phyloP scores from a whole-genome alignment of 2,113 vertebrate species.

The Sinocyclocheilus grahami region DNA sequence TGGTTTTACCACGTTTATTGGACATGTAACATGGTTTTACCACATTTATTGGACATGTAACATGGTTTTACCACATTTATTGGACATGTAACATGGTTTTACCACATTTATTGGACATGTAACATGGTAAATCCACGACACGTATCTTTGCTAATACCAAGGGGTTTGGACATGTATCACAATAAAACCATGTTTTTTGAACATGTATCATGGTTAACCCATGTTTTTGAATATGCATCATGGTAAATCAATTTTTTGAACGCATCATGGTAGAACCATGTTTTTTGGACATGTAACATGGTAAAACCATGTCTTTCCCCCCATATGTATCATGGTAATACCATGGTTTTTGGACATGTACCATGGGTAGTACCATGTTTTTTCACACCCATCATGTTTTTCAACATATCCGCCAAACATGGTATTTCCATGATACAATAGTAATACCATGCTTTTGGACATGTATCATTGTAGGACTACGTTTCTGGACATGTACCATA shows the following conservation, averaged over 20 bases:
- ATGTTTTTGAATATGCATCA: not conserved
- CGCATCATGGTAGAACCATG: not conserved
- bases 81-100: not conserved
- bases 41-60: too few relatives aligned
- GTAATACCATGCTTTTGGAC: not conserved
- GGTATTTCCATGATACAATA: too few relatives aligned
- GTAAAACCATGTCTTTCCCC: not conserved
- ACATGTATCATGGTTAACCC: not conserved
- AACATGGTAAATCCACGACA: not conserved
- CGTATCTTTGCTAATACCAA: too few relatives aligned
- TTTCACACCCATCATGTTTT: too few relatives aligned
- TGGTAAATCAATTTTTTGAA: too few relatives aligned
- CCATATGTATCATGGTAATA: not conserved
- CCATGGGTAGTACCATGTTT: too few relatives aligned
- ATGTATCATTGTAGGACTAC: not conserved
- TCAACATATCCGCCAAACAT: too few relatives aligned
- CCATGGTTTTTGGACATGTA: too few relatives aligned
- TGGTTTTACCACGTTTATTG: too few relatives aligned
- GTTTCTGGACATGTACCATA: not conserved
- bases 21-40: too few relatives aligned
- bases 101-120: not conserved
- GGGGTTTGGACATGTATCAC: not conserved
- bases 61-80: too few relatives aligned
- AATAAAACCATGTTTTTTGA: too few relatives aligned
- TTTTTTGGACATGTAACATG: not conserved